These are phyloP conservation scores for Strigamia crassipes DNA, from an alignment of 2,888 invertebrate genomes.

Conservation along the genomic window DNA sequence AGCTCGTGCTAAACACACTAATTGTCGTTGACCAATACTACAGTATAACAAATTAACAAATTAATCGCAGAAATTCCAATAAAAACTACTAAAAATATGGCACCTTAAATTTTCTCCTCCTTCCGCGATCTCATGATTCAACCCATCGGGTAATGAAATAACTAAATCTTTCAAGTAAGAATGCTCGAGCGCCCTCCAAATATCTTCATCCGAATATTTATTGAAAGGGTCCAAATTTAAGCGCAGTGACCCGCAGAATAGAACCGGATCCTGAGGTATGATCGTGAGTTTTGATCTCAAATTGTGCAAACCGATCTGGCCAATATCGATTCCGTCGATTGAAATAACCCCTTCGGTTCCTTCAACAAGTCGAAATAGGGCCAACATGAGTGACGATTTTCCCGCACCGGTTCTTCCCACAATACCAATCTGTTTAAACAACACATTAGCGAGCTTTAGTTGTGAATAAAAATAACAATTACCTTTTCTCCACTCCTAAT, in stretches of 20 bases:
- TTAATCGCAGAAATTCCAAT: no score
- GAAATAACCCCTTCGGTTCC: slow-evolving; percentile 55
- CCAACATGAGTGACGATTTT: slow-evolving; percentile 56
- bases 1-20: slow-evolving; percentile 62
- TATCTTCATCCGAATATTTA: slow-evolving; percentile 50
- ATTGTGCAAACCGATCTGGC: slow-evolving; percentile 58
- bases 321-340: slow-evolving; percentile 57
- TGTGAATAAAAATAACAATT: not conserved
- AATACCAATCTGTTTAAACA: slow-evolving; percentile 55
- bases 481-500: slow-evolving; percentile 52
- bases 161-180: slow-evolving; percentile 52
- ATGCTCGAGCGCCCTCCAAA: slow-evolving; percentile 52
- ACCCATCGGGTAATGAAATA: slow-evolving; percentile 44
- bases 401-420: slow-evolving; percentile 59
- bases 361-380: slow-evolving; percentile 58
- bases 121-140: slow-evolving; percentile 49
- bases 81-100: no score
- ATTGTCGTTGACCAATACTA: slow-evolving; percentile 62
- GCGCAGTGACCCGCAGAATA: slow-evolving; percentile 53
- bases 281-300: slow-evolving; percentile 58
- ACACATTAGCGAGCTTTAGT: not conserved
- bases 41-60: not conserved
- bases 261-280: slow-evolving; percentile 57
- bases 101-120: slow-evolving; percentile 51
- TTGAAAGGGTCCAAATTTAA: slow-evolving; percentile 53